Conservation (phyloP, 1,140 invertebrate genomes). For the Drosophila kurseongensis region DNA sequence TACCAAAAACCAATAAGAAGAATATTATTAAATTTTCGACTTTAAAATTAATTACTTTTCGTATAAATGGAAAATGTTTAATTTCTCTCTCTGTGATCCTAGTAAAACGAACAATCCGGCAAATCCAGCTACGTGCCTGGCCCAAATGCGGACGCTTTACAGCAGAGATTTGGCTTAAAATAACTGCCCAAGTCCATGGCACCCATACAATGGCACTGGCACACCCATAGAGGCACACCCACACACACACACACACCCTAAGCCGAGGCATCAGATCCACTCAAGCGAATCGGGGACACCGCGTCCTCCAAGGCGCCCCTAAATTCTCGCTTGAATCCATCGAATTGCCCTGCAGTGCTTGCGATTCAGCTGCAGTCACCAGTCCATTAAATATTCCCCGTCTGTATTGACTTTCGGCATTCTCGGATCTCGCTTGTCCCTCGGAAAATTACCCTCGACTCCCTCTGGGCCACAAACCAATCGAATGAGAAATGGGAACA, state of each 20-base stretch:
- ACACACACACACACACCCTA: conserved; percentile 7
- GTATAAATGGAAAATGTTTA: no score
- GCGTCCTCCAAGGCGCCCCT: conserved; percentile 23
- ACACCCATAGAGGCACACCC: background rate
- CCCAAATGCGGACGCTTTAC: conserved; percentile 52
- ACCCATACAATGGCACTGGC: conserved; percentile 21
- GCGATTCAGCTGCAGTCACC: conserved; percentile 29
- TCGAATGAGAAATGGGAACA: conserved; percentile 10
- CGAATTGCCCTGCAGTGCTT: conserved; percentile 32
- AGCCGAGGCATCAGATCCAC: conserved; percentile 21
- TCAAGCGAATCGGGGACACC: conserved; percentile 26
- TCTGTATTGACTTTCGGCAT: conserved; percentile 39
- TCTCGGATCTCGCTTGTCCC: conserved; percentile 9
- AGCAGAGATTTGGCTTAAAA: conserved; percentile 67
- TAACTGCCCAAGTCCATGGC: conserved; percentile 55
- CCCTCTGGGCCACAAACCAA: conserved; percentile 4
- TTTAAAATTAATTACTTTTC: no score
- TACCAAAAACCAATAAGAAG: no score
- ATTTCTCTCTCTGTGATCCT: background rate
- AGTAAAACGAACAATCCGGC: background rate
- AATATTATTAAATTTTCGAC: no score
- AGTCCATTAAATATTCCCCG: conserved; percentile 56
- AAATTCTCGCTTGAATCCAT: conserved; percentile 17
- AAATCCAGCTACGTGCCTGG: conserved; percentile 58
- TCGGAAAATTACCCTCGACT: conserved; percentile 39